Conservation (phyloP, 2,888 invertebrate species). For the Eupithecia exiguata region DNA sequence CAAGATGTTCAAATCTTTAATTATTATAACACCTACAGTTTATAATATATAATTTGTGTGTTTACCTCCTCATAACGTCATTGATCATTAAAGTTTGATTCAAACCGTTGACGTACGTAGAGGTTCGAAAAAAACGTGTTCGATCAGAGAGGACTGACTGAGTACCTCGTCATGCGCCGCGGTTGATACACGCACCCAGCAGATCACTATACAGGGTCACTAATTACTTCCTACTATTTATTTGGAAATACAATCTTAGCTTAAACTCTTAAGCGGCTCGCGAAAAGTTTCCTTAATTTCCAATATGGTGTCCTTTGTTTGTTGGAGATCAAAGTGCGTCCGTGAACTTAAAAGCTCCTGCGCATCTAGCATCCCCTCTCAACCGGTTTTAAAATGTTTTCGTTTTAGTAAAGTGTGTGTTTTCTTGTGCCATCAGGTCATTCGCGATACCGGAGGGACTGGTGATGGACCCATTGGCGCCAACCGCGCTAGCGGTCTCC, state of each 20-base stretch:
- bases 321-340: background rate
- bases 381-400: conserved; percentile 19
- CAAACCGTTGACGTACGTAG: conserved; percentile 24
- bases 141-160: conserved; percentile 46
- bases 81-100: conserved; percentile 9
- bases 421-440: conserved; percentile 62
- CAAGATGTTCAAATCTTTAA: background rate
- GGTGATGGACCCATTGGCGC: conserved; percentile 78
- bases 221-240: conserved; percentile 36
- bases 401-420: conserved; percentile 27
- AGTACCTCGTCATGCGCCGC: conserved; percentile 55
- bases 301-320: background rate
- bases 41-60: background rate
- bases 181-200: conserved; percentile 51
- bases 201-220: conserved; percentile 40
- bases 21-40: background rate
- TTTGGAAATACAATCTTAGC: background rate
- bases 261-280: background rate
- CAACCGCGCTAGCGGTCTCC: conserved; percentile 75
- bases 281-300: background rate
- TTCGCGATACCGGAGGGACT: conserved; percentile 78
- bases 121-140: conserved; percentile 41
- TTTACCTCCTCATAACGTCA: background rate
- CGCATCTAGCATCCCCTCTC: conserved; percentile 20
- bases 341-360: conserved; percentile 21